Base-by-base conservation (phyloP, 2,797 vertebrate genomes). In the Cryptoblepharus egeriae region DNA sequence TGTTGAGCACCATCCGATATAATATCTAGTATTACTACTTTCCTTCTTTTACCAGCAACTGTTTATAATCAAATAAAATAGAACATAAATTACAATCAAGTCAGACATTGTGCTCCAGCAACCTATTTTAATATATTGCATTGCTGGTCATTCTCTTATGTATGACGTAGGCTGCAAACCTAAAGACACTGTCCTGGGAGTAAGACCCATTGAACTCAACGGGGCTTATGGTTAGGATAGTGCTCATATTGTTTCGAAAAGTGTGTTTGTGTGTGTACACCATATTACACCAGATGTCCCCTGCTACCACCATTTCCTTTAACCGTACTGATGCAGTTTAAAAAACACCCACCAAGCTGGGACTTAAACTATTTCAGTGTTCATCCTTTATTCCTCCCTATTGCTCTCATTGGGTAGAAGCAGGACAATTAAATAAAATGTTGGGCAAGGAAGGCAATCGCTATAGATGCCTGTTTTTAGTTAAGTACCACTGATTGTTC, bases 331-430 rank as follows among this genome's bases (percentile, higher is more conserved):
- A 52, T 37, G 26, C 60, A 49, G 30, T 24, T 30, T 30, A 64
- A 64, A 63, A 64, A 49, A 49, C 7, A 49, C 4, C 22, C 49
- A 32, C 45, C 20, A 22, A 26, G 16, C 45, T 80, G 74, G 52
- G 80, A 87, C 42, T 49, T 52, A 26, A 55, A 30, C 71, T 63
- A 61, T 32, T 82, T 32, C 45, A 69, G 65, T 16, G 39, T 74
- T 78, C 74, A 77, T 88, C 63, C 42, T 73, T 89, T 88, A 13
- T 74, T 73, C 11, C 45, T 67, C 39, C 30, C 11, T 9, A 42
- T 32, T 80, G 30, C 45, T 64, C 60, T 42, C 69, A 49, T 73
- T 64, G 42, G 26, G 42, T 32, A 37, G 70, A 65, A 79, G 60
- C 37, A 37, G 68, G 24, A 55, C n/a, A 70, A 70, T 71, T 60